These are phyloP conservation scores for Macropus fuliginosus DNA, from an alignment of 2,797 vertebrate genomes.

Conservation along the genomic window DNA sequence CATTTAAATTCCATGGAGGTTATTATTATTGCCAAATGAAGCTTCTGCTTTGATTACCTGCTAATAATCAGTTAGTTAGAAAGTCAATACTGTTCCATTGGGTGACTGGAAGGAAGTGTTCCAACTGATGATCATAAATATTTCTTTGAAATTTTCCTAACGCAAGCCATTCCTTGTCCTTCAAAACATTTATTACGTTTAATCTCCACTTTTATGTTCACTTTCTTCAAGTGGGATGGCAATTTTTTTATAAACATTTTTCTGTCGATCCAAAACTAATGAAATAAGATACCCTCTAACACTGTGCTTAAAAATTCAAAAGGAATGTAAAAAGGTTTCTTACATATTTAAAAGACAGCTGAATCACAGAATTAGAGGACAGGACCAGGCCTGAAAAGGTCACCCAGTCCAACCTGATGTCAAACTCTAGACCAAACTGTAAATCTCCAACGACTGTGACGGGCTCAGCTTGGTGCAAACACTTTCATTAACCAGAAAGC, in stretches of 20 bases:
- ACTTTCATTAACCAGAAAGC: not conserved
- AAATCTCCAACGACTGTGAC: not conserved
- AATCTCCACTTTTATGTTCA: conserved; percentile 62
- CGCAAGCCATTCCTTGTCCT: conserved; percentile 51
- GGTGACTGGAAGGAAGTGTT: not conserved
- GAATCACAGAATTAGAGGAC: not conserved
- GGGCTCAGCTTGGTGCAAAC: not conserved
- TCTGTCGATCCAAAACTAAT: conserved; percentile 50
- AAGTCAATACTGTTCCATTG: conserved; percentile 61
- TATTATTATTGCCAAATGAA: conserved; percentile 81
- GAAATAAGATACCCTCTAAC: conserved; percentile 49
- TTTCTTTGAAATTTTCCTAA: conserved; percentile 63
- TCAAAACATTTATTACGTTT: conserved; percentile 39
- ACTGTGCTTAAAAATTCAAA: not conserved
- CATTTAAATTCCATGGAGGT: conserved; percentile 75
- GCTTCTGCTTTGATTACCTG: conserved; percentile 72
- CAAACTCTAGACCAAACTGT: not conserved
- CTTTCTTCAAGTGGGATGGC: conserved; percentile 37
- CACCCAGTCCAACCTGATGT: no score
- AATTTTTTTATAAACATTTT: conserved; percentile 64
- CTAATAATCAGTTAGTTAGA: conserved; percentile 71
- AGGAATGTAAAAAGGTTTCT: conserved; percentile 14
- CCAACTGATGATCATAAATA: conserved; percentile 70
- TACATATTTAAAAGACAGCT: not conserved
- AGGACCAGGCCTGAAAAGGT: not conserved